Percentiles rank a stretch among this genome's conserved stretches.
These are phyloP conservation scores for Fulica atra DNA, from an alignment of 2,113 vertebrate genomes.

Conservation along the genomic window DNA sequence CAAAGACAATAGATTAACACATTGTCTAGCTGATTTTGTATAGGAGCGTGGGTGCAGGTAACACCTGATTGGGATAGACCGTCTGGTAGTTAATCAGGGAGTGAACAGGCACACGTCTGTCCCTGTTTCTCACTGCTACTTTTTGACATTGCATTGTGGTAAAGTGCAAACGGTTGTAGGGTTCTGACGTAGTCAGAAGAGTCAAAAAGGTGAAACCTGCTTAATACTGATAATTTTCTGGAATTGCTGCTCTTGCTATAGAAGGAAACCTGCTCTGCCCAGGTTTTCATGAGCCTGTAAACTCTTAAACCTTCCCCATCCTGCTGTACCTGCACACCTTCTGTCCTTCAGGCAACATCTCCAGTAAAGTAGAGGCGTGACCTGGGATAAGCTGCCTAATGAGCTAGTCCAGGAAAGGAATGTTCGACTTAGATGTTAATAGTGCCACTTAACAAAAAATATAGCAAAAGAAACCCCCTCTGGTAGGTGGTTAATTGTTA, in stretches of 20 bases:
- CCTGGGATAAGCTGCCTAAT: neutral
- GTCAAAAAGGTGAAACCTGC: neutral
- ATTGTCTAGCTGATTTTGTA: slow-evolving; percentile 67
- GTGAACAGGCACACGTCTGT: neutral
- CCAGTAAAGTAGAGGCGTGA: neutral
- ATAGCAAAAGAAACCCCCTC: neutral
- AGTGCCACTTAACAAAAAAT: neutral
- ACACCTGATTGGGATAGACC: slow-evolving; percentile 14
- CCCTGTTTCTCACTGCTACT: neutral
- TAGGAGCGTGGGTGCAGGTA: neutral
- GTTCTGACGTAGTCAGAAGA: neutral
- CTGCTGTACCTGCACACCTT: neutral
- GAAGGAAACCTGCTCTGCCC: neutral
- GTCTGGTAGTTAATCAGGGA: slow-evolving; percentile 30
- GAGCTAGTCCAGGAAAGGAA: neutral
- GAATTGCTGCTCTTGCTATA: neutral
- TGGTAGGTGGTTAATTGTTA: neutral
- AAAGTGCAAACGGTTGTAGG: neutral
- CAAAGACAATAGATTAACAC: slow-evolving; percentile 63
- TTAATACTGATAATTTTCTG: neutral
- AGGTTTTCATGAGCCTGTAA: neutral
- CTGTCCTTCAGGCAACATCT: neutral
- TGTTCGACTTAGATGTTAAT: neutral
- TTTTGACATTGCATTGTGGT: neutral
- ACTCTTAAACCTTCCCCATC: neutral